Evolutionary conservation across 2,797 vertebrate species (phyloP).

Genomic region (Philypnodon macrostomus): DNA sequence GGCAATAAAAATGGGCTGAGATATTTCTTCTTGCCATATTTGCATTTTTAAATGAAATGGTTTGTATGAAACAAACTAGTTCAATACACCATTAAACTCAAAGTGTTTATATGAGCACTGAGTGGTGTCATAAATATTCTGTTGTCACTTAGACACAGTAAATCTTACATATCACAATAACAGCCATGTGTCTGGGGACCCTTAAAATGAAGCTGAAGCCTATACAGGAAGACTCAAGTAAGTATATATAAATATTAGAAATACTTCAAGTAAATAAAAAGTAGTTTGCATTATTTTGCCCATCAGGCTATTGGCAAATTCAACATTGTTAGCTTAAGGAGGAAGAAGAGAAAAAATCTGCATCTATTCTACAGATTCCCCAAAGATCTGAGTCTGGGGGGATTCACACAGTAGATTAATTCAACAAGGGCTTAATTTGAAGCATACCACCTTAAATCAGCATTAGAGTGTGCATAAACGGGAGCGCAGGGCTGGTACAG

Average conservation of each 20-base stretch:
- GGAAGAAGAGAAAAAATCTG: not conserved
- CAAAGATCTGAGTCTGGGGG: conserved; percentile 11
- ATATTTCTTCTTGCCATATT: not conserved
- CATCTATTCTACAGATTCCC: conserved; percentile 1
- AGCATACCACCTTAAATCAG: conserved; percentile 6
- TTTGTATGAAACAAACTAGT: not conserved
- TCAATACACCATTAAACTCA: not conserved
- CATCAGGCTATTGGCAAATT: conserved; percentile 2
- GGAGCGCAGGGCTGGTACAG: not conserved
- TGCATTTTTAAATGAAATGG: not conserved
- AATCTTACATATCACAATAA: not conserved
- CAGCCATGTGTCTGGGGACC: not conserved
- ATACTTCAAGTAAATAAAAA: not conserved
- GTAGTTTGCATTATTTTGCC: not conserved
- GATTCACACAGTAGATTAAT: conserved; percentile 14
- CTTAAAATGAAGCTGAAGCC: too few relatives aligned
- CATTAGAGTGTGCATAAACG: conserved; percentile 5
- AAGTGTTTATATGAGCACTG: not conserved
- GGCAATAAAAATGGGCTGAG: not conserved
- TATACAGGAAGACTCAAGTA: too few relatives aligned
- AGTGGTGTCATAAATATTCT: not conserved
- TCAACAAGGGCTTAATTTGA: conserved; percentile 18
- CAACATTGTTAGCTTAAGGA: conserved; percentile 5
- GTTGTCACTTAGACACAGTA: not conserved
- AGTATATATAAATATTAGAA: not conserved